These are phyloP conservation scores for Eristalis tenax DNA, from an alignment of 2,888 invertebrate species.

Conservation along the genomic window DNA sequence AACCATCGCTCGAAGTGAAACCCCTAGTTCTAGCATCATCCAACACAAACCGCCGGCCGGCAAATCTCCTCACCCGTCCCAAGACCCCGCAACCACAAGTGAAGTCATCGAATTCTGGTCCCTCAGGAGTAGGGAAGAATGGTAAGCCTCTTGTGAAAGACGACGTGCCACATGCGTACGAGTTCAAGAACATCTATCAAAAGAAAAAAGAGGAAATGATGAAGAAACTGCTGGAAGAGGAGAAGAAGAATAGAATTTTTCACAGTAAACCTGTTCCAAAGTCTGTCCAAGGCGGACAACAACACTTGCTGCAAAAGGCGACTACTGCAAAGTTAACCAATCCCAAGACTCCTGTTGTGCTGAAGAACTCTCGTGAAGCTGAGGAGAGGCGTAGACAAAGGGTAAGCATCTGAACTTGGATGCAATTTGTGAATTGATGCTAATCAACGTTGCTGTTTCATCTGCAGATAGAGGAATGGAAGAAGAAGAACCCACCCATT, in stretches of 20 bases:
- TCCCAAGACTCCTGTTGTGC: slow-evolving; percentile 76
- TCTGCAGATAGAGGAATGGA: slow-evolving; percentile 74
- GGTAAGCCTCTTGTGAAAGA: neutral
- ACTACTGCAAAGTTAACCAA: slow-evolving; percentile 72
- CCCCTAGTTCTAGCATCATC: slow-evolving; percentile 1
- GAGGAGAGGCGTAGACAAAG: slow-evolving; percentile 73
- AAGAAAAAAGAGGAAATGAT: slow-evolving; percentile 74
- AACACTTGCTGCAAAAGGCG: slow-evolving; percentile 53
- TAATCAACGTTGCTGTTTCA: neutral
- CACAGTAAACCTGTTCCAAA: slow-evolving; percentile 79
- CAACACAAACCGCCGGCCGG: slow-evolving; percentile 37
- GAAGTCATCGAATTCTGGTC: slow-evolving; percentile 36
- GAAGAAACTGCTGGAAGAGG: slow-evolving; percentile 75
- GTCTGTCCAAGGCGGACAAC: slow-evolving; percentile 66
- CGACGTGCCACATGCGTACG: slow-evolving; percentile 75
- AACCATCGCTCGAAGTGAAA: slow-evolving; percentile 17
- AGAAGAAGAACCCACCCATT: slow-evolving; percentile 67
- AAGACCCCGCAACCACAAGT: neutral
- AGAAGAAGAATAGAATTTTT: slow-evolving; percentile 78
- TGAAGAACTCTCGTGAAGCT: slow-evolving; percentile 75
- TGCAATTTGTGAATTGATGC: neutral
- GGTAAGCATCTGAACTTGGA: slow-evolving; percentile 66
- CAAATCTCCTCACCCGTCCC: slow-evolving; percentile 37
- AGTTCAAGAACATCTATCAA: slow-evolving; percentile 77
- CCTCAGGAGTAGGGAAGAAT: slow-evolving; percentile 25